Conservation (phyloP, 2,113 vertebrate genomes). For the Hippocampus mohnikei region DNA sequence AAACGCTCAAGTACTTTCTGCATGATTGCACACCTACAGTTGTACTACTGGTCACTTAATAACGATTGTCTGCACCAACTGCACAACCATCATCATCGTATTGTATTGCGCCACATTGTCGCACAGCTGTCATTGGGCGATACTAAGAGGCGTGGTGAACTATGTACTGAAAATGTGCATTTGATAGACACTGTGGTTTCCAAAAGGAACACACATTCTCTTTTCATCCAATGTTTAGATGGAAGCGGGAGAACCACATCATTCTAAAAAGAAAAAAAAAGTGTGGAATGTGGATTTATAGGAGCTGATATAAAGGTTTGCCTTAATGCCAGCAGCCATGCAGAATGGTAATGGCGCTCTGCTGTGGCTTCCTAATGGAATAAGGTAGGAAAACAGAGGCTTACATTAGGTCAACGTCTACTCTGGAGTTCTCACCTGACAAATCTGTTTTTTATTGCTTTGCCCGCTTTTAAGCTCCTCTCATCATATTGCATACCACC, state of each 20-base stretch:
- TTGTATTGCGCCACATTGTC: too few relatives aligned
- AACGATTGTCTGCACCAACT: too few relatives aligned
- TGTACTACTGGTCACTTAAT: too few relatives aligned
- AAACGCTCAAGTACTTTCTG: too few relatives aligned
- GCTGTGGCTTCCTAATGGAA: constrained; percentile 2
- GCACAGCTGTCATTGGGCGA: too few relatives aligned
- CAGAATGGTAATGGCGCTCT: not conserved
- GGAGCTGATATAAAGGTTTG: not conserved
- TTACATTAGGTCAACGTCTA: constrained; percentile 27
- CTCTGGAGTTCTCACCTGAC: constrained; percentile 21
- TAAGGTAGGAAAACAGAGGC: constrained; percentile 29
- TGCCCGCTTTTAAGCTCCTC: constrained; percentile 23
- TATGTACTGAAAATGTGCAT: not conserved
- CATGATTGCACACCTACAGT: too few relatives aligned
- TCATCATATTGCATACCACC: constrained; percentile 52
- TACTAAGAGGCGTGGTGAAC: not conserved
- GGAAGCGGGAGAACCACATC: not conserved
- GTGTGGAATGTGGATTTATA: not conserved
- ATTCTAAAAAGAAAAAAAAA: not conserved
- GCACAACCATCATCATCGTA: too few relatives aligned
- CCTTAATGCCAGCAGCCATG: not conserved
- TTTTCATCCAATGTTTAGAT: not conserved
- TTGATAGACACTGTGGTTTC: not conserved
- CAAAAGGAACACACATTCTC: not conserved
- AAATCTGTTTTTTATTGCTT: constrained; percentile 48